Evolutionary conservation across 2,888 invertebrate genomes (phyloP).

Genomic region (Ferrisia virgata): DNA sequence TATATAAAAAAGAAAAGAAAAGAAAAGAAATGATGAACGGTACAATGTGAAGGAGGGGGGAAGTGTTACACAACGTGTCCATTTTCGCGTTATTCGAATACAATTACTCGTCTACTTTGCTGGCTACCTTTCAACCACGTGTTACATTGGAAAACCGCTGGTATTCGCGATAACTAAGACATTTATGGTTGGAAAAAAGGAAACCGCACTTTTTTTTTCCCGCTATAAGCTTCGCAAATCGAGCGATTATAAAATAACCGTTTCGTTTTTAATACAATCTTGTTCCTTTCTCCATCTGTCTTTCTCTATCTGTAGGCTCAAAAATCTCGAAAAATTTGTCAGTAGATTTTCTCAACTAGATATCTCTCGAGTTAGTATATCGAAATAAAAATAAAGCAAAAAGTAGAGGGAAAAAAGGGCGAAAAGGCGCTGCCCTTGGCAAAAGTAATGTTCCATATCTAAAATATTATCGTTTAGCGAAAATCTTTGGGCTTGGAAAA

Average conservation of each 20-base stretch:
- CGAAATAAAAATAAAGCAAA: too few relatives aligned
- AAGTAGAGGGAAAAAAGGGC: background rate
- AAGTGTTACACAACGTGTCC: background rate
- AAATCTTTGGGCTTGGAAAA: background rate
- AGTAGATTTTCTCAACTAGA: background rate
- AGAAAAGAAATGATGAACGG: too few relatives aligned
- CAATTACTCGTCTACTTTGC: background rate
- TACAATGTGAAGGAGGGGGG: too few relatives aligned
- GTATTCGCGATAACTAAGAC: background rate
- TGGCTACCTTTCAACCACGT: background rate
- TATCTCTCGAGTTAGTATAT: too few relatives aligned
- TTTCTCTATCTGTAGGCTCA: background rate
- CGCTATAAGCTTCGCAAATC: too few relatives aligned
- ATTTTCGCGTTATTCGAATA: background rate
- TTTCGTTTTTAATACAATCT: background rate
- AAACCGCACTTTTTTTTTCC: background rate
- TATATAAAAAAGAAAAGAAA: background rate
- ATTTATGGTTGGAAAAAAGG: background rate
- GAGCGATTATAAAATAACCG: background rate
- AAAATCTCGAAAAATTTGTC: background rate
- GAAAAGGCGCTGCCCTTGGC: background rate
- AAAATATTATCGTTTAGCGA: background rate
- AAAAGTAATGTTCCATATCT: conserved; percentile 28
- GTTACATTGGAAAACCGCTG: background rate
- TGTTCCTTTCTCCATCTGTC: background rate